Evolutionary conservation across 1,140 invertebrate genomes (phyloP), one percentile per base, ranked within the genome.

Genomic region (Scaptomyza graminum): DNA sequence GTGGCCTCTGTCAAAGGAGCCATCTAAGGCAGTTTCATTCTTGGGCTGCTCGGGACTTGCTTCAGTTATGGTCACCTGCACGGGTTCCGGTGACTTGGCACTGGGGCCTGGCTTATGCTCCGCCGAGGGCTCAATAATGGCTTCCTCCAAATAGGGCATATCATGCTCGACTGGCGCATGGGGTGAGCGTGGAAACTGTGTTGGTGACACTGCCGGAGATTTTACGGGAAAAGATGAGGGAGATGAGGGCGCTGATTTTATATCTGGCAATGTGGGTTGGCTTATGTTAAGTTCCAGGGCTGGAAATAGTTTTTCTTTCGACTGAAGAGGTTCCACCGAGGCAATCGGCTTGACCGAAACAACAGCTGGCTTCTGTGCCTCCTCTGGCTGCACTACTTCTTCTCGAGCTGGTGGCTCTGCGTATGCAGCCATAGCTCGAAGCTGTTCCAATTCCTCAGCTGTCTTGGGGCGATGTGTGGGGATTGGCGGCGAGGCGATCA

Each of bases 171-270:
- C 39, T 0, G 68, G 71, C 41, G 76, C 71, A 34, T 52, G 74
- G 1, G 90, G 89, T 0, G 90, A 90, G 12, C 59, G 82, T 15
- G 90, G 90, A 49, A 91, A 91, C 31, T 82, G 82, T 0, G 13
- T 25, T 1, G 65, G 56, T 11, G 49, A 54, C 8, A 72, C 82
- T 5, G 49, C 60, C 0, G 51, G 54, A 6, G 57, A 55, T 51
- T 72, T 87, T 0, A 90, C 60, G 0, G 89, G 89, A n/a, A 90
- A 91, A 18, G 43, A n/a, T n/a, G n/a, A 47, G 5, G 90, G 90
- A 1, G 90, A 90, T 7, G 18, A 22, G 0, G 18, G 18, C 1
- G 18, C 18, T 22, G 18, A 1, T 3, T 22, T 22, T 22, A 3
- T 3, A 22, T 3, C 18, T 2, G 0, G 18, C 18, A 22, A 22